Conservation (phyloP, 2,888 invertebrate genomes). For the Caenorhabditis imperialis region DNA sequence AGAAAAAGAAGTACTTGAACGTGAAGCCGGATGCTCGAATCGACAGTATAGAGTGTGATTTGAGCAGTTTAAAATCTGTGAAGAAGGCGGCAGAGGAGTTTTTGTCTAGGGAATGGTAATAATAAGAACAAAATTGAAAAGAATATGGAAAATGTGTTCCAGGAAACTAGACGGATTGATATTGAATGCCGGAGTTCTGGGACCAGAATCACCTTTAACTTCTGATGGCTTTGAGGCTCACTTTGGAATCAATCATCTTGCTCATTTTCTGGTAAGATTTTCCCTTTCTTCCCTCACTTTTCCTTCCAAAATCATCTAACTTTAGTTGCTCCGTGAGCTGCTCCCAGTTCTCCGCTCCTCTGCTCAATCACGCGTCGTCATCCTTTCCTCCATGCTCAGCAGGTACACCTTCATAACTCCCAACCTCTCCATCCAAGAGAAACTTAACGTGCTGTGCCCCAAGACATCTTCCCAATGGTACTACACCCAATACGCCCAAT, state of each 20-base stretch:
- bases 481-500: constrained; percentile 65
- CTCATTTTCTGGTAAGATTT: constrained; percentile 80
- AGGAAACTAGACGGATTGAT: constrained; percentile 80
- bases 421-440: constrained; percentile 34
- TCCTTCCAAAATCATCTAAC: too few relatives aligned
- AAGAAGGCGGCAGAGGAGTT: constrained; percentile 79
- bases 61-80: constrained; percentile 79
- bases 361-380: constrained; percentile 85
- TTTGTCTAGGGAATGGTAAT: constrained; percentile 75
- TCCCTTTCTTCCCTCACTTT: too few relatives aligned
- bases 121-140: too few relatives aligned
- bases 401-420: constrained; percentile 75
- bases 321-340: too few relatives aligned
- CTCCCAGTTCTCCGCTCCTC: constrained; percentile 82
- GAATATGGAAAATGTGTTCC: too few relatives aligned
- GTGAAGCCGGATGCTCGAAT: constrained; percentile 69
- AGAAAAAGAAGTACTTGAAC: constrained; percentile 84
- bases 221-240: constrained; percentile 80
- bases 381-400: constrained; percentile 92
- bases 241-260: constrained; percentile 87
- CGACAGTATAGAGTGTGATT: constrained; percentile 79
- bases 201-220: constrained; percentile 78
- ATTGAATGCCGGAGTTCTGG: constrained; percentile 81
- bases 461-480: constrained; percentile 37
- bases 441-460: constrained; percentile 60